Conservation (phyloP, 2,797 vertebrate species). For the Luscinia megarhynchos region DNA sequence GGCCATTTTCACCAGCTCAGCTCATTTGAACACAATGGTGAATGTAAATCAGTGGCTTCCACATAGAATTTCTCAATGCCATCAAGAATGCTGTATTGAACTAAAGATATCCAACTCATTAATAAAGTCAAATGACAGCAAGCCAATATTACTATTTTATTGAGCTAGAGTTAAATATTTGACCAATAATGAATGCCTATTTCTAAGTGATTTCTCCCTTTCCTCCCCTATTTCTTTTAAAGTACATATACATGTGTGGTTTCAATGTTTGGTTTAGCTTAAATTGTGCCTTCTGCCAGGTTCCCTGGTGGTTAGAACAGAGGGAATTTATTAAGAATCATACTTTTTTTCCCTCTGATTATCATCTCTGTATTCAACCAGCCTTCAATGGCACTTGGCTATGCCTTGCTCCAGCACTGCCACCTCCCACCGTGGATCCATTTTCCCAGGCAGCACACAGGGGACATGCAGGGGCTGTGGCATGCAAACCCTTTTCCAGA, state of each 20-base stretch:
- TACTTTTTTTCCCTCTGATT: background rate
- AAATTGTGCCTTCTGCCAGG: background rate
- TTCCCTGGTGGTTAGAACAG: background rate
- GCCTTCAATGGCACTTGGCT: background rate
- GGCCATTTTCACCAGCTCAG: constrained; percentile 43
- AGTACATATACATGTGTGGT: background rate
- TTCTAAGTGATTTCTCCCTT: constrained; percentile 6
- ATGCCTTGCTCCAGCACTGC: background rate
- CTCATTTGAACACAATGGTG: constrained; percentile 25
- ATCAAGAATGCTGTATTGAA: constrained; percentile 24
- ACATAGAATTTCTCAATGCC: constrained; percentile 4
- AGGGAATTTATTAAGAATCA: background rate
- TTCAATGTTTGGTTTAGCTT: background rate
- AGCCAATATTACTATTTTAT: constrained; percentile 11
- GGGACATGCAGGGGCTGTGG: background rate
- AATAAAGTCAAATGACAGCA: constrained; percentile 51
- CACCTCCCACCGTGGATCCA: background rate
- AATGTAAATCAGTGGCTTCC: constrained; percentile 59
- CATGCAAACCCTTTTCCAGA: background rate
- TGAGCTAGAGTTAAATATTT: constrained; percentile 46
- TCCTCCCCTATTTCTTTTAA: background rate
- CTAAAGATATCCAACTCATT: constrained; percentile 37
- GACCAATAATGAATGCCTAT: background rate
- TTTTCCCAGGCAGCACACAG: rapidly evolving
- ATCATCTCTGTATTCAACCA: background rate